A percentile compares a stretch with the other conserved stretches of the same genome.
Conservation (phyloP, 2,888 invertebrate species). For the Diachrysia chrysitis region DNA sequence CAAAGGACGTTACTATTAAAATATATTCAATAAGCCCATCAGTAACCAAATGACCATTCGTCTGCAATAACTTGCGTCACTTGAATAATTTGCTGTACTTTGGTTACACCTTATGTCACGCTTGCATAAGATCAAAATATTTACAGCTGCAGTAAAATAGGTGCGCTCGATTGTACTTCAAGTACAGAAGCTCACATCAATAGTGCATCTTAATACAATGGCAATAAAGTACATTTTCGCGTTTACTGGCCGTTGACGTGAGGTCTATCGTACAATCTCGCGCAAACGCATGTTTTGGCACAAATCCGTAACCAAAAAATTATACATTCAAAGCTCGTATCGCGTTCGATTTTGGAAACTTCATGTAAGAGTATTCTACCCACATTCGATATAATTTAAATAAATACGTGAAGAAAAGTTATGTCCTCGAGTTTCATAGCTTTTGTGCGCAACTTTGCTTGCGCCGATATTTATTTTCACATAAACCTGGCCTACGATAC, state of each 20-base stretch:
- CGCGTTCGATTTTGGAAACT: constrained; percentile 75
- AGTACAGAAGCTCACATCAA: constrained; percentile 19
- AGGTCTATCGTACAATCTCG: constrained; percentile 57
- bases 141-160: constrained; percentile 24
- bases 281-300: constrained; percentile 62
- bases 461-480: background rate
- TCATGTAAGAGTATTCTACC: constrained; percentile 46
- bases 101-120: constrained; percentile 36
- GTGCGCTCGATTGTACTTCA: constrained; percentile 28
- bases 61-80: constrained; percentile 42
- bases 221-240: background rate
- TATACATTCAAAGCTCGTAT: constrained; percentile 68
- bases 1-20: background rate
- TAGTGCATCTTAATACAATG: background rate
- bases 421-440: constrained; percentile 58
- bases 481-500: background rate
- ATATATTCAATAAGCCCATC: background rate
- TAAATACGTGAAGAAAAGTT: constrained; percentile 76
- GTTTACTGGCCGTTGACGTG: background rate
- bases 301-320: constrained; percentile 55
- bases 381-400: constrained; percentile 69
- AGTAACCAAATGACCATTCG: constrained; percentile 15
- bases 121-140: constrained; percentile 48
- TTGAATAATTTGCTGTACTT: constrained; percentile 39
- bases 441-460: background rate